Conservation (phyloP, 2,797 vertebrate species). For the Poecilia gillii region DNA sequence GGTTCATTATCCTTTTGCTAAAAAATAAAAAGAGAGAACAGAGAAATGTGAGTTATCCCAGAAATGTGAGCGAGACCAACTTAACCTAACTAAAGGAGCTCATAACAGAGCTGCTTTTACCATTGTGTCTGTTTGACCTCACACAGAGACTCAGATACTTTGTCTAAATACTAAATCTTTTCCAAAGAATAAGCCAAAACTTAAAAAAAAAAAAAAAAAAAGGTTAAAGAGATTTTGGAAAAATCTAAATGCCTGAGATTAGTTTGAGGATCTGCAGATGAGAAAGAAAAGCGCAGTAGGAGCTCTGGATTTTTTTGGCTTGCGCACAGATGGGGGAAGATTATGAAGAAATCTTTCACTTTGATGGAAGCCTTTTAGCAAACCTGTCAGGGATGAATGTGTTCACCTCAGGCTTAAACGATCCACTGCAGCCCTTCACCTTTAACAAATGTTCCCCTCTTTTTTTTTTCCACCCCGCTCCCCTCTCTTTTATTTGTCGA, state of each 20-base stretch:
- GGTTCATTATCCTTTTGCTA: conserved; percentile 44
- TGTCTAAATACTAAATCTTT: conserved; percentile 34
- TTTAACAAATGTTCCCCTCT: conserved; percentile 19
- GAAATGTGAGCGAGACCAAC: conserved; percentile 80
- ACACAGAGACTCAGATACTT: conserved; percentile 22
- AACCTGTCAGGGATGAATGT: conserved; percentile 60
- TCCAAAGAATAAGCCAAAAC: conserved; percentile 32
- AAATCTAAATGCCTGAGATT: conserved; percentile 7
- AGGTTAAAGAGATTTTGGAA: conserved; percentile 7
- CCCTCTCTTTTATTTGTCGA: conserved; percentile 48
- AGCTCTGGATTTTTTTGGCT: conserved; percentile 43
- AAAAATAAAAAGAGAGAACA: conserved; percentile 55
- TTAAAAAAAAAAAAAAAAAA: background rate
- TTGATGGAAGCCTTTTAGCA: conserved; percentile 63
- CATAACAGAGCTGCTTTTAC: conserved; percentile 38
- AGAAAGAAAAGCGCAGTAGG: conserved; percentile 23
- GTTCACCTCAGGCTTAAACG: conserved; percentile 40
- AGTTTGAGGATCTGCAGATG: conserved; percentile 18
- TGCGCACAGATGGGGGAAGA: conserved; percentile 34
- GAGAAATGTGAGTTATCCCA: conserved; percentile 87
- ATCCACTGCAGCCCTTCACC: conserved; percentile 20
- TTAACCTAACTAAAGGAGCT: background rate
- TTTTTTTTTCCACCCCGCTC: conserved; percentile 17
- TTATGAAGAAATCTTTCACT: conserved; percentile 61
- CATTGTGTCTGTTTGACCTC: conserved; percentile 49